These are phyloP conservation scores for Drosophila miranda DNA, from an alignment of 1,140 invertebrate genomes.

Conservation along the genomic window DNA sequence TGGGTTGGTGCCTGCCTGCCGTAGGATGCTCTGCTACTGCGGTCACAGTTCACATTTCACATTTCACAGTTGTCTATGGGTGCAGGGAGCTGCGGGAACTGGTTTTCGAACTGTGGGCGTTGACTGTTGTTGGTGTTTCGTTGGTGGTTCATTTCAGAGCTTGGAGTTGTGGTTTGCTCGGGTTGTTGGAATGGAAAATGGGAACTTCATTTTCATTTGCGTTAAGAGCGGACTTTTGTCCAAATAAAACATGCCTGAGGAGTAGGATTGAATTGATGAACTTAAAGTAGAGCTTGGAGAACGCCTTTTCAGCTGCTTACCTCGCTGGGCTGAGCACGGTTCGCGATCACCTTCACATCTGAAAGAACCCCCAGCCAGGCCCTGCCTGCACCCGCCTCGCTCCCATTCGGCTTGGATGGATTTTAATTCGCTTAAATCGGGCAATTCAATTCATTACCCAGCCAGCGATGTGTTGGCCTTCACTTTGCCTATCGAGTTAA, in stretches of 20 bases:
- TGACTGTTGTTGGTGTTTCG: constrained; percentile 38
- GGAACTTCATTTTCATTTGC: constrained; percentile 60
- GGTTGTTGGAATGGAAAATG: constrained; percentile 55
- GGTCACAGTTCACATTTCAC: constrained; percentile 16
- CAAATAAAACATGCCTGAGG: constrained; percentile 41
- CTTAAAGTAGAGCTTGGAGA: constrained; percentile 22
- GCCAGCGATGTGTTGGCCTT: constrained; percentile 20
- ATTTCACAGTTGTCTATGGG: constrained; percentile 35
- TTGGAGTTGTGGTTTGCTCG: constrained; percentile 15
- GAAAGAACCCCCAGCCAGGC: not conserved
- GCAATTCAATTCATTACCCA: constrained; percentile 48
- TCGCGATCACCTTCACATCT: too few relatives aligned
- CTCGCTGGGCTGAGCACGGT: constrained; percentile 7
- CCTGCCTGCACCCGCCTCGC: constrained; percentile 1
- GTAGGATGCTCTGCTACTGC: constrained; percentile 24
- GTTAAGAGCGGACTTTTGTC: constrained; percentile 27
- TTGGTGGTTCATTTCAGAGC: constrained; percentile 20
- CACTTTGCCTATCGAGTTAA: constrained; percentile 54
- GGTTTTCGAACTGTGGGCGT: constrained; percentile 73
- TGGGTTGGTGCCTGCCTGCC: constrained; percentile 17
- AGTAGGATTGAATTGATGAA: constrained; percentile 9
- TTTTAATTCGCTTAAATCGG: constrained; percentile 68
- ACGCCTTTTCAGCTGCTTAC: constrained; percentile 31
- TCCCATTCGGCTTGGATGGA: constrained; percentile 52
- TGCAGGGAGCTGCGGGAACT: constrained; percentile 80